Evolutionary conservation across 2,888 invertebrate species (phyloP).

Genomic region (Mamestra brassicae): DNA sequence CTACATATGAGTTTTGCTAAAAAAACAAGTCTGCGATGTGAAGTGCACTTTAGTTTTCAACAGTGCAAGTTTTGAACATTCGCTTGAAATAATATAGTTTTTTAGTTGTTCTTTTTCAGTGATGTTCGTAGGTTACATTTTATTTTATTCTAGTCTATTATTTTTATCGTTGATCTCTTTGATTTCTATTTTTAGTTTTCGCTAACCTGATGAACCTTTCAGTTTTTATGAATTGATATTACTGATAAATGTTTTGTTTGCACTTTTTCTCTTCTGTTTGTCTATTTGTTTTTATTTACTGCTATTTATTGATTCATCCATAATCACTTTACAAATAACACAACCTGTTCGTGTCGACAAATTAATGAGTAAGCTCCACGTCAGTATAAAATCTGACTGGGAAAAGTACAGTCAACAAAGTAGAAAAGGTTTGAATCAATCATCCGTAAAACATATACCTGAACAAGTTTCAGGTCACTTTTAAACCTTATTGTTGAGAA

Average conservation of each 20-base stretch:
- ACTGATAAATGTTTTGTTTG: too few relatives aligned
- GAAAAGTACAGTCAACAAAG: conserved; percentile 2
- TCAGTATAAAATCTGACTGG: neutral
- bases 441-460: neutral
- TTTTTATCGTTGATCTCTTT: neutral
- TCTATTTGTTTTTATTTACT: neutral
- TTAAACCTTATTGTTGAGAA: neutral
- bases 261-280: too few relatives aligned
- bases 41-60: neutral
- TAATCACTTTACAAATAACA: neutral
- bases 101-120: neutral
- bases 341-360: neutral
- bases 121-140: neutral
- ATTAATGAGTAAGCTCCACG: neutral
- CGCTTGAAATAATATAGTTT: neutral
- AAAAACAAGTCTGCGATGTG: neutral
- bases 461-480: too few relatives aligned
- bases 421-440: conserved; percentile 15
- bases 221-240: neutral
- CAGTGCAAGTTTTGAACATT: neutral
- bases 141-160: neutral
- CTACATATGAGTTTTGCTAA: neutral
- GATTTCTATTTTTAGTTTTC: neutral
- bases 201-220: neutral
- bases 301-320: neutral